Evolutionary conservation across 1,140 invertebrate genomes (phyloP).

Genomic region (Heterodera schachtii): DNA sequence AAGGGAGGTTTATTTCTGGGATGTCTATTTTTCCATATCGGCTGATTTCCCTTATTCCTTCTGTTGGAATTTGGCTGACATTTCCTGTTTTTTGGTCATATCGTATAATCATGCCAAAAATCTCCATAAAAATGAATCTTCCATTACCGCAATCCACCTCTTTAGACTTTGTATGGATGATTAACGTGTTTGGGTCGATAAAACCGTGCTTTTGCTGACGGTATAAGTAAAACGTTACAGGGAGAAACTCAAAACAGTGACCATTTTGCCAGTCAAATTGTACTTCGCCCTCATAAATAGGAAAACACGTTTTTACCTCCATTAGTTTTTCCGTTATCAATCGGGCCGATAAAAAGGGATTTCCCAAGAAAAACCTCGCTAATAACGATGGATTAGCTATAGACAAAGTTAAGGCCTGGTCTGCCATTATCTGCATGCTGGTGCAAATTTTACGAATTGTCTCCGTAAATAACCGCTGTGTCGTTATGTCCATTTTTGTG

Average conservation of each 20-base stretch:
- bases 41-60: not conserved
- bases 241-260: conserved; percentile 10
- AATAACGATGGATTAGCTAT: conserved; percentile 1
- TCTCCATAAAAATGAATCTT: not conserved
- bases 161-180: not conserved
- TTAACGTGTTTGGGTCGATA: not conserved
- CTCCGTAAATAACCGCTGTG: conserved; percentile 3
- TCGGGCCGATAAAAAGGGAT: not conserved
- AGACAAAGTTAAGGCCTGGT: not conserved
- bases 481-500: not conserved
- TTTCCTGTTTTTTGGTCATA: conserved; percentile 5
- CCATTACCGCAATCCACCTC: not conserved
- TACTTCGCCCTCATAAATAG: conserved; percentile 7
- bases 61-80: not conserved
- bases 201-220: not conserved
- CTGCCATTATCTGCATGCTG: conserved; percentile 8
- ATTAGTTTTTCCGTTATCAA: conserved; percentile 8
- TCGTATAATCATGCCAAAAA: not conserved
- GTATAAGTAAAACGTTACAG: conserved; percentile 4
- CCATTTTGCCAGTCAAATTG: conserved; percentile 17
- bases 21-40: conserved; percentile 18
- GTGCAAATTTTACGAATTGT: not conserved
- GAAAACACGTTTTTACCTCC: conserved; percentile 12
- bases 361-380: conserved; percentile 10
- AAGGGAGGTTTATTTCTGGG: not conserved